Percentiles rank a stretch among this genome's conserved stretches.
phyloP scores from a whole-genome alignment of 2,888 invertebrate species.

The Xanthostigma xanthostigma region DNA sequence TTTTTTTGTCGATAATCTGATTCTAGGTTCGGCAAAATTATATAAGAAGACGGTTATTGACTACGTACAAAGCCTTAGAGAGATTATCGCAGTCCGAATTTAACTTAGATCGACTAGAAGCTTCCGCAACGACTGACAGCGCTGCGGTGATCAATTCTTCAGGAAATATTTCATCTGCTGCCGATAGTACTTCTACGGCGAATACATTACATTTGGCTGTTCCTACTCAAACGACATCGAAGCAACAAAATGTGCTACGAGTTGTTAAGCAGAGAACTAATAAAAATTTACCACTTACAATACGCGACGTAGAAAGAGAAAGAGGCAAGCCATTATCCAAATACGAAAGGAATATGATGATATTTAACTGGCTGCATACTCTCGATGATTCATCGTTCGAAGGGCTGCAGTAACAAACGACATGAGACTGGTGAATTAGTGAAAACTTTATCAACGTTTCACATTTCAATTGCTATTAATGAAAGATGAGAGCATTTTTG shows the following conservation, averaged over 20 bases:
- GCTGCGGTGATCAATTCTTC: constrained; percentile 12
- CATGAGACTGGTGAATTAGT: too few relatives aligned
- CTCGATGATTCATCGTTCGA: constrained; percentile 56
- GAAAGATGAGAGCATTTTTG: too few relatives aligned
- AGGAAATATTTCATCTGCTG: constrained; percentile 14
- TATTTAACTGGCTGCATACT: constrained; percentile 86
- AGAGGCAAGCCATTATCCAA: constrained; percentile 73
- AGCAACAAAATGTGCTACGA: constrained; percentile 29
- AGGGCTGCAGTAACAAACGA: constrained; percentile 23
- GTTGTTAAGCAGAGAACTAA: constrained; percentile 31
- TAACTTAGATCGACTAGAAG: constrained; percentile 60
- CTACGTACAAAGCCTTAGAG: constrained; percentile 68
- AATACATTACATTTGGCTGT: constrained; percentile 18
- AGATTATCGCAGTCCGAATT: constrained; percentile 74
- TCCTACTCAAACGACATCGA: constrained; percentile 18
- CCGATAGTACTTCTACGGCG: constrained; percentile 21
- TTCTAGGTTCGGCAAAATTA: constrained; percentile 62
- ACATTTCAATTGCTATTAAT: too few relatives aligned
- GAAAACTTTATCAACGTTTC: too few relatives aligned
- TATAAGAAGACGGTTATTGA: constrained; percentile 58
- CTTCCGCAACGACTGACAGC: constrained; percentile 35
- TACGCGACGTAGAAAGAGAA: constrained; percentile 66
- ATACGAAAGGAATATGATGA: constrained; percentile 88
- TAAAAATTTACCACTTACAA: constrained; percentile 46
- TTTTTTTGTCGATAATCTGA: constrained; percentile 6